phyloP scores from a whole-genome alignment of 30 jellyfish, hydroid and myxozoan species.

The Chrysaora quinquecirrha region DNA sequence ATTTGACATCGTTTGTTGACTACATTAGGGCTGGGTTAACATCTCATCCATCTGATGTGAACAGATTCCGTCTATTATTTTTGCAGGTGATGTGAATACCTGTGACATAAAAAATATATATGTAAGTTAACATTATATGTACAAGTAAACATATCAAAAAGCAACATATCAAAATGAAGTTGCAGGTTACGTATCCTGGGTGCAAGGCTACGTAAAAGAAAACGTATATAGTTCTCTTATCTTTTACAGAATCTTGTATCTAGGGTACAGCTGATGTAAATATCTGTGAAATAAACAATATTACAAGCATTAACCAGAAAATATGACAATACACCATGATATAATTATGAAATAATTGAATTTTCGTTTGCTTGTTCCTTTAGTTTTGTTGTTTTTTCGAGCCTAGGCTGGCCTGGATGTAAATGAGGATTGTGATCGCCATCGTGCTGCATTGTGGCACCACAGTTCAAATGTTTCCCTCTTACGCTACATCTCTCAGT shows the following conservation, averaged over 20 bases:
- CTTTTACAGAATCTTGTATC: no score
- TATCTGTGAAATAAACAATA: not conserved
- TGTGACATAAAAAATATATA: no score
- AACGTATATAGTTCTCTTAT: not conserved
- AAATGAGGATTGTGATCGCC: not conserved
- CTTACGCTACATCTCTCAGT: not conserved
- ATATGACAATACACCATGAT: no score
- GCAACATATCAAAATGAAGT: no score
- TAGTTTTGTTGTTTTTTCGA: not conserved
- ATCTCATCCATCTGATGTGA: not conserved
- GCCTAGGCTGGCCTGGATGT: not conserved
- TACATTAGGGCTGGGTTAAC: not conserved
- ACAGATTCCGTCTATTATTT: no score
- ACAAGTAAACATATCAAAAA: no score
- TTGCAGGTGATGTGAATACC: not conserved
- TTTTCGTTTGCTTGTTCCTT: not conserved
- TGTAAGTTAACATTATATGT: no score
- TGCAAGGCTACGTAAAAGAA: not conserved
- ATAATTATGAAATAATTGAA: no score
- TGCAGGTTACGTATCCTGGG: not conserved
- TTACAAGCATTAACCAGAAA: no score
- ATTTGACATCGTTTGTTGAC: not conserved
- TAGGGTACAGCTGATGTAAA: not conserved
- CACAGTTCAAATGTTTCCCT: no score
- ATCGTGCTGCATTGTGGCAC: no score